Conservation (phyloP, 2,888 invertebrate genomes). For the Drosophila rubida region DNA sequence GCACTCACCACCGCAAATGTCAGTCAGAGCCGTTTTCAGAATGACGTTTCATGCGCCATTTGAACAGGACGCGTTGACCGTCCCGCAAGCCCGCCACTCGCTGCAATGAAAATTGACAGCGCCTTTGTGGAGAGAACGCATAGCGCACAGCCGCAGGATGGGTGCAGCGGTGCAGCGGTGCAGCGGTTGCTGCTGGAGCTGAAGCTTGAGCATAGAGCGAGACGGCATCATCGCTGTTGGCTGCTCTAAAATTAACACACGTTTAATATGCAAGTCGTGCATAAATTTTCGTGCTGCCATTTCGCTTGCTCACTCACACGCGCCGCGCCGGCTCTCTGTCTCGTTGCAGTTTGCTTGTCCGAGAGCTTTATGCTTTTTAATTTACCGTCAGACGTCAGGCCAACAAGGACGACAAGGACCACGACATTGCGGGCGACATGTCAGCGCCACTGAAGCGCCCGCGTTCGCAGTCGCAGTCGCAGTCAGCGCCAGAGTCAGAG, state of each 20-base stretch:
- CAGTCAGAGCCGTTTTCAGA: slow-evolving; percentile 50
- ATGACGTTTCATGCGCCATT: slow-evolving; percentile 67
- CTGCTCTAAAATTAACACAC: slow-evolving; percentile 80
- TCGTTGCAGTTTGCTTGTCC: slow-evolving; percentile 45
- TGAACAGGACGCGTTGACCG: slow-evolving; percentile 50
- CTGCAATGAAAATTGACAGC: slow-evolving; percentile 64
- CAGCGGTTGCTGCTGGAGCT: slow-evolving; percentile 6
- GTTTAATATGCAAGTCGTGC: slow-evolving; percentile 81
- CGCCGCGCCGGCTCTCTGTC: background rate
- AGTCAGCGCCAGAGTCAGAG: slow-evolving; percentile 35
- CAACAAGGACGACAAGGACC: slow-evolving; percentile 58
- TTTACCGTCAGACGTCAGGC: slow-evolving; percentile 74
- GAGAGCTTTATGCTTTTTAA: slow-evolving; percentile 75
- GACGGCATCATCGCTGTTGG: slow-evolving; percentile 37
- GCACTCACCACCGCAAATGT: slow-evolving; percentile 55
- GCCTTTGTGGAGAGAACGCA: slow-evolving; percentile 50
- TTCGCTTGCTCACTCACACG: slow-evolving; percentile 30
- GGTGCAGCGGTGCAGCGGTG: slow-evolving; percentile 8
- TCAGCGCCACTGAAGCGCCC: slow-evolving; percentile 57
- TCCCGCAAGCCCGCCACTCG: background rate
- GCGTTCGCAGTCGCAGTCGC: slow-evolving; percentile 46
- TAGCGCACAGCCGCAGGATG: slow-evolving; percentile 39
- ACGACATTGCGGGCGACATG: slow-evolving; percentile 71
- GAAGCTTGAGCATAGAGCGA: slow-evolving; percentile 7
- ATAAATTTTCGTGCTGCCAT: slow-evolving; percentile 65